These are phyloP conservation scores for Drosophila sechellia DNA, from an alignment of 1,140 invertebrate species.

Conservation along the genomic window DNA sequence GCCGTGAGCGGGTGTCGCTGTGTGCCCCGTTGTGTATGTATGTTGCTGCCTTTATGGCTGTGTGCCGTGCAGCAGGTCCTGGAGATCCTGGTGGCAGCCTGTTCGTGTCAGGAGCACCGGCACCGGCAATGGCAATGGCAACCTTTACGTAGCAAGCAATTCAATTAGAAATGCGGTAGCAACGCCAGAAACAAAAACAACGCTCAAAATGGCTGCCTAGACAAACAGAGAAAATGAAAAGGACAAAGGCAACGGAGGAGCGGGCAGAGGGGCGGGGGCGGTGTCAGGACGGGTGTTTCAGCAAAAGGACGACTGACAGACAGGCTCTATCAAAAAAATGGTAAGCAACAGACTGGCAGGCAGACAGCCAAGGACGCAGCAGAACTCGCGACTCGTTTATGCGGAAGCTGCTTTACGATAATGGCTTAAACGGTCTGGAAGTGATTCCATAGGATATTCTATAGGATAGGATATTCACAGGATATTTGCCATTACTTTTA, in stretches of 20 bases:
- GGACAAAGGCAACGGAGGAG: conserved; percentile 29
- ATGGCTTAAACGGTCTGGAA: conserved; percentile 17
- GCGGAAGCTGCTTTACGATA: conserved; percentile 30
- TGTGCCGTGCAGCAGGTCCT: not conserved
- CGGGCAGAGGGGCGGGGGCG: not conserved
- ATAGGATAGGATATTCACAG: too few species aligned
- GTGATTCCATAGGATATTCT: not conserved
- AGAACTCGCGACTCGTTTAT: conserved; percentile 32
- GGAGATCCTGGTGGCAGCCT: conserved; percentile 31
- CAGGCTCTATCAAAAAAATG: conserved; percentile 62
- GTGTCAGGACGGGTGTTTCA: not conserved
- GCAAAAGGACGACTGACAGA: conserved; percentile 44
- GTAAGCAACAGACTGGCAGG: conserved; percentile 61
- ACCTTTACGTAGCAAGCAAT: conserved; percentile 77
- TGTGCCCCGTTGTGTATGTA: not conserved
- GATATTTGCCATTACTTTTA: conserved; percentile 5
- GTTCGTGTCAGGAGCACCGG: conserved; percentile 32
- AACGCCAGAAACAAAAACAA: conserved; percentile 44
- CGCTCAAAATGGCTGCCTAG: conserved; percentile 66
- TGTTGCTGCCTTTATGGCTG: not conserved
- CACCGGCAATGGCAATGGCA: conserved; percentile 31
- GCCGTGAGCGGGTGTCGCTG: conserved; percentile 32
- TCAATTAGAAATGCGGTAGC: conserved; percentile 77
- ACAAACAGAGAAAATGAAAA: conserved; percentile 49
- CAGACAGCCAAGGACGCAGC: conserved; percentile 37